phyloP scores from a whole-genome alignment of 2,888 invertebrate genomes.

The Agrotis ipsilon region DNA sequence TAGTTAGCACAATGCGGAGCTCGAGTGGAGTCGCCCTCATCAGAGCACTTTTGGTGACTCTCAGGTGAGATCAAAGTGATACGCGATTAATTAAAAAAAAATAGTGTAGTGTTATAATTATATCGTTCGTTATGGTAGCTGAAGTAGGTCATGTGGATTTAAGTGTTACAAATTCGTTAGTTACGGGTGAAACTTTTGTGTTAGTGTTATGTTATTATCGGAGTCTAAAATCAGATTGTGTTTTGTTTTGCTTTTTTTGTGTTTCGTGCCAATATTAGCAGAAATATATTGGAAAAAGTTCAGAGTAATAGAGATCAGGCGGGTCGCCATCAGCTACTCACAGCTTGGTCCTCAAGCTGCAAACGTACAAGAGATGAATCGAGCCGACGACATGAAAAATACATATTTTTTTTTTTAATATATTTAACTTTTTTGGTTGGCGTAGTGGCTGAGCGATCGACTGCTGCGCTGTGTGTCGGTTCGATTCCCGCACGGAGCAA shows the following conservation, averaged over 20 bases:
- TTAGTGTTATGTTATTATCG: slow-evolving; percentile 11
- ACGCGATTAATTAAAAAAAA: too few relatives aligned
- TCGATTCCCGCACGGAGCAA: too few relatives aligned
- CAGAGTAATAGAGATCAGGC: too few relatives aligned
- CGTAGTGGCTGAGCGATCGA: too few relatives aligned
- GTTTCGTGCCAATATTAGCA: not conserved
- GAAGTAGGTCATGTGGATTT: slow-evolving; percentile 8
- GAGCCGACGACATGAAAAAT: too few relatives aligned
- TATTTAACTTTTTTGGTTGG: too few relatives aligned
- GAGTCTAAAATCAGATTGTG: slow-evolving; percentile 2
- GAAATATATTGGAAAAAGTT: too few relatives aligned
- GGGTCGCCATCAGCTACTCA: not conserved
- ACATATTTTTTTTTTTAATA: too few relatives aligned
- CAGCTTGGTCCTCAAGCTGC: not conserved
- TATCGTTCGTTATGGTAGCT: not conserved
- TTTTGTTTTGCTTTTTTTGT: not conserved
- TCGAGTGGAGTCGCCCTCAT: slow-evolving; percentile 84
- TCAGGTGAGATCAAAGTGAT: slow-evolving; percentile 76
- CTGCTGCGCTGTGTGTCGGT: too few relatives aligned
- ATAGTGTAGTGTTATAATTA: slow-evolving; percentile 1
- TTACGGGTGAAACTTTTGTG: not conserved
- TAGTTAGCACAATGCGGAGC: slow-evolving; percentile 87
- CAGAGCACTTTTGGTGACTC: slow-evolving; percentile 78
- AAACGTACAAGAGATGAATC: too few relatives aligned
- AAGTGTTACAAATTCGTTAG: slow-evolving; percentile 3